Conservation (phyloP, 2,888 invertebrate genomes). For the Lacanobia wlatinum region DNA sequence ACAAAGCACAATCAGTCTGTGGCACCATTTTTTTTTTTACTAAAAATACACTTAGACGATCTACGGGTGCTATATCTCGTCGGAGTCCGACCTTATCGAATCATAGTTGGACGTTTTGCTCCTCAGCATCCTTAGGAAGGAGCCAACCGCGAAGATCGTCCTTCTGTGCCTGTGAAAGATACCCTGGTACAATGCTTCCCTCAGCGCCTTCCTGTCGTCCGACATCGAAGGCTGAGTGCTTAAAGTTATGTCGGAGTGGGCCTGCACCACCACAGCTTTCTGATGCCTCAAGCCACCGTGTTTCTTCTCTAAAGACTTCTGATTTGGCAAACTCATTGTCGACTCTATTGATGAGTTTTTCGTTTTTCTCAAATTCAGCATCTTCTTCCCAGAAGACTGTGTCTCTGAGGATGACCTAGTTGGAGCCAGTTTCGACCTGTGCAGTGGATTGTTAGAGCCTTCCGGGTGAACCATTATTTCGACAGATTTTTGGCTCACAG, state of each 20-base stretch:
- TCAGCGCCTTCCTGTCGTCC: conserved; percentile 92
- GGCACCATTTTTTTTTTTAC: conserved; percentile 81
- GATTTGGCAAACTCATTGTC: conserved; percentile 89
- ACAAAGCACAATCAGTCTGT: conserved; percentile 87
- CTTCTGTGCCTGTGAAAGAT: conserved; percentile 94
- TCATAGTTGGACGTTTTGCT: conserved; percentile 94
- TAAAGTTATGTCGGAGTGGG: conserved; percentile 91
- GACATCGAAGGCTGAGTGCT: conserved; percentile 86
- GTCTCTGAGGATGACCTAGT: conserved; percentile 87
- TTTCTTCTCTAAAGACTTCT: conserved; percentile 89
- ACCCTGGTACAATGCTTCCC: conserved; percentile 94
- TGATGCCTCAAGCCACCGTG: conserved; percentile 91
- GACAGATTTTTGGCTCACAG: conserved; percentile 91
- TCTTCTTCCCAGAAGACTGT: conserved; percentile 86
- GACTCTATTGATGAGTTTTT: conserved; percentile 90
- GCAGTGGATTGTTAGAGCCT: conserved; percentile 85
- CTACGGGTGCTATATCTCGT: conserved; percentile 88
- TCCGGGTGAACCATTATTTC: conserved; percentile 90
- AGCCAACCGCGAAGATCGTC: conserved; percentile 94
- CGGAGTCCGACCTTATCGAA: conserved; percentile 92
- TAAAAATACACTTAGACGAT: conserved; percentile 77
- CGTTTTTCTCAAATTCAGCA: conserved; percentile 86
- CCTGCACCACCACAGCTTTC: conserved; percentile 89
- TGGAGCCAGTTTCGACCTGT: conserved; percentile 87
- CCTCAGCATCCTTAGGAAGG: conserved; percentile 94